phyloP scores from a whole-genome alignment of 2,888 invertebrate species.

The Agonopterix arenella region DNA sequence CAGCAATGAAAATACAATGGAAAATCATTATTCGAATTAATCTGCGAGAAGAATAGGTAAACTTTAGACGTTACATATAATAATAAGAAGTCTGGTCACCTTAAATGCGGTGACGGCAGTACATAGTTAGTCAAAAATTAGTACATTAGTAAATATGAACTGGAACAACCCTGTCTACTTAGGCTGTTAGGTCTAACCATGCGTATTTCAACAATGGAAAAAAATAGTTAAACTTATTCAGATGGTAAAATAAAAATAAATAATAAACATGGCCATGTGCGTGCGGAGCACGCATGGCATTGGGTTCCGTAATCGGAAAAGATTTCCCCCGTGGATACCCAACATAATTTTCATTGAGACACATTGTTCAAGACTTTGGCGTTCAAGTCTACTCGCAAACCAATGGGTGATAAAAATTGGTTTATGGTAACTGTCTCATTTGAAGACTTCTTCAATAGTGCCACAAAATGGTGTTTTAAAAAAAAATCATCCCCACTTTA shows the following conservation, averaged over 20 bases:
- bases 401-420: too few relatives aligned
- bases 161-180: constrained; percentile 60
- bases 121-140: constrained; percentile 30
- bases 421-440: too few relatives aligned
- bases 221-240: background rate
- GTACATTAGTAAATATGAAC: constrained; percentile 30
- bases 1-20: constrained; percentile 53
- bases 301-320: too few relatives aligned
- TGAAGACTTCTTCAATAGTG: too few relatives aligned
- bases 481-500: too few relatives aligned
- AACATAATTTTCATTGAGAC: too few relatives aligned
- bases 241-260: background rate
- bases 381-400: too few relatives aligned
- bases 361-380: too few relatives aligned
- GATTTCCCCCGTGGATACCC: too few relatives aligned
- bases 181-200: constrained; percentile 60
- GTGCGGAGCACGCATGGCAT: too few relatives aligned
- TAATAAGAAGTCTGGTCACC: constrained; percentile 63
- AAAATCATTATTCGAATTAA: background rate
- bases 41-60: background rate
- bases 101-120: constrained; percentile 66
- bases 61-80: background rate
- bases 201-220: constrained; percentile 28
- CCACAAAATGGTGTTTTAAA: too few relatives aligned
- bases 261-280: too few relatives aligned